Evolutionary conservation across 2,113 vertebrate genomes (phyloP).

Genomic region (Aptenodytes patagonicus): DNA sequence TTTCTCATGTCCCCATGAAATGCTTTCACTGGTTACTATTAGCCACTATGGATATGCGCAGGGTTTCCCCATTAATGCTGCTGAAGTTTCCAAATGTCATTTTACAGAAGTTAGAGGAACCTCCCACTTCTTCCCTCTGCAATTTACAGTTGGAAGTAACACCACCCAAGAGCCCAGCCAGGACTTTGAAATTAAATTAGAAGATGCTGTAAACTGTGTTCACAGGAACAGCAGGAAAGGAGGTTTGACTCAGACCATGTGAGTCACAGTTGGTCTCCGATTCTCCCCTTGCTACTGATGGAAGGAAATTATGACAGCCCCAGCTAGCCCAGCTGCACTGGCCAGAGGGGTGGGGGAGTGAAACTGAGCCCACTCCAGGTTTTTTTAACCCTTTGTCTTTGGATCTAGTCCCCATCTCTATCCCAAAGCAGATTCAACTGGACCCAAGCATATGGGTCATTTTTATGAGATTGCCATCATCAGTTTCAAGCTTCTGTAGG

Average conservation of each 20-base stretch:
- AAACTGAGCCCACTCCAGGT: not conserved
- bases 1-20: not conserved
- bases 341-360: not conserved
- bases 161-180: not conserved
- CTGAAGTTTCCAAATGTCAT: constrained; percentile 15
- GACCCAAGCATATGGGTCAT: too few relatives aligned
- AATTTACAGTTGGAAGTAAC: not conserved
- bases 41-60: not conserved
- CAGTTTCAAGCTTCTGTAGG: not conserved
- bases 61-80: not conserved
- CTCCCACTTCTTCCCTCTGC: not conserved
- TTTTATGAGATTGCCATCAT: not conserved
- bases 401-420: not conserved
- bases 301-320: not conserved
- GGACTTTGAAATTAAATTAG: not conserved
- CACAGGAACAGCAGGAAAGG: not conserved
- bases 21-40: not conserved
- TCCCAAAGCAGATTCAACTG: not conserved
- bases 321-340: not conserved
- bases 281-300: not conserved
- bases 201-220: not conserved
- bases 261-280: not conserved
- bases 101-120: not conserved
- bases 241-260: not conserved
- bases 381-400: not conserved